Base-by-base conservation (phyloP, 2,888 invertebrate species). In the Griposia aprilina region DNA sequence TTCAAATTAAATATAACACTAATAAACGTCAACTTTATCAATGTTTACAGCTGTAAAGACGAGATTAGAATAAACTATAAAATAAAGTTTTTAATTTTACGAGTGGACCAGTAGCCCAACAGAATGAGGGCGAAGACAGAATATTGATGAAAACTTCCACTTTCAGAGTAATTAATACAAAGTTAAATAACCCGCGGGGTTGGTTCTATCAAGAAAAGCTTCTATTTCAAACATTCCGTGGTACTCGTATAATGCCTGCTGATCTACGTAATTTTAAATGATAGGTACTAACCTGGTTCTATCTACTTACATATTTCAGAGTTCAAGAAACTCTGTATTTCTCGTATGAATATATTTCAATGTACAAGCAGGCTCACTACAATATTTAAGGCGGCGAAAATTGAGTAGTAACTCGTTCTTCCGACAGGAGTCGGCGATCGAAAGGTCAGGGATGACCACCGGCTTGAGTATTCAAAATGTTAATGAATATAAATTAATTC, bases 81-180 rank as follows among this genome's bases (percentile, higher is more conserved):
- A 76, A 65, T 66, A 73, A 78, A 48, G 23, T 75, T 52, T 26
- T 45, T 48, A 10, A 65, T 74, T 75, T 69, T 66, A 69, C 75
- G 60, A 82, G 60, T 78, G 76, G 69, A 71, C 60, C 59, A 85
- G 55, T 83, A 76, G 57, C 76, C 68, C 57, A 74, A 75, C 66
- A 59, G 75, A 89, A 85, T 86, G 88, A 82, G 88, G 72, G 55
- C 89, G 83, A 80, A 78, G n/a, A 68, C 73, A 73, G 89, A 89
- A 89, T 89, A 84, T 74, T 78, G 87, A 89, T 88, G 68, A 75
- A 81, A 79, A 79, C 81, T 83, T 84, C 82, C 85, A 80, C 74
- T 83, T 71, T 76, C 76, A 83, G 88, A 82, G 88, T 88, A 89
- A 89, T 86, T 89, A 81, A 74, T 78, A 60, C 70, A 82, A 81